Conservation (phyloP, 2,888 invertebrate species). For the Notodonta dromedarius region DNA sequence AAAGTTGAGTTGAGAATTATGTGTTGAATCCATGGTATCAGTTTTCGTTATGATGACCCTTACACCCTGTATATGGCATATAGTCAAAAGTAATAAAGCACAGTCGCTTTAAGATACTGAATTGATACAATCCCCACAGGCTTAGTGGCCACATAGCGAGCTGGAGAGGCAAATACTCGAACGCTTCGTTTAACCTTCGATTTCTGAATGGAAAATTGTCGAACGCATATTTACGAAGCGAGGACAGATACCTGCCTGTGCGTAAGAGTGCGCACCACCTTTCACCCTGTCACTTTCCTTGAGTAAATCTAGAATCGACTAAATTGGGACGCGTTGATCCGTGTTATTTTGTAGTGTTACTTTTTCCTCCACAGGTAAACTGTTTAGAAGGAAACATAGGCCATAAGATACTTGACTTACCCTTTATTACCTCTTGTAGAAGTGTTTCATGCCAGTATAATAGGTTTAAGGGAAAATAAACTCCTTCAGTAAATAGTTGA, state of each 20-base stretch:
- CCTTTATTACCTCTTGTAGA: not conserved
- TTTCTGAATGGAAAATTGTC: constrained; percentile 68
- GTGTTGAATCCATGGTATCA: too few relatives aligned
- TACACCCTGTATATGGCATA: too few relatives aligned
- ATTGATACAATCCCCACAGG: too few relatives aligned
- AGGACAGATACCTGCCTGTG: constrained; percentile 20
- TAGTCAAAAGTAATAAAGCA: too few relatives aligned
- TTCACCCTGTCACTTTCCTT: constrained; percentile 7
- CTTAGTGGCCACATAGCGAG: constrained; percentile 47
- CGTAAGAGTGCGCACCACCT: constrained; percentile 15
- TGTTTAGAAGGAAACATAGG: not conserved
- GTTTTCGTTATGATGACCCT: too few relatives aligned
- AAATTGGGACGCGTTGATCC: constrained; percentile 2
- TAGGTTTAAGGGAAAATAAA: too few relatives aligned
- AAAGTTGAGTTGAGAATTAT: too few relatives aligned
- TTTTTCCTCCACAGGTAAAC: not conserved
- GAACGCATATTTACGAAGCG: constrained; percentile 37
- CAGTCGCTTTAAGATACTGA: too few relatives aligned
- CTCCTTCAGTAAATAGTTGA: too few relatives aligned
- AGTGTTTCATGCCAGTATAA: not conserved
- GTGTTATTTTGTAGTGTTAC: constrained; percentile 2
- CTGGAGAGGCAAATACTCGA: constrained; percentile 56
- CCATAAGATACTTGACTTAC: not conserved
- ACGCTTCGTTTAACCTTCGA: constrained; percentile 79
- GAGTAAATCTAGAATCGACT: not conserved